A percentile compares a stretch with the other conserved stretches of the same genome.
Conservation (phyloP, 2,797 vertebrate species). For the Dermochelys coriacea region DNA sequence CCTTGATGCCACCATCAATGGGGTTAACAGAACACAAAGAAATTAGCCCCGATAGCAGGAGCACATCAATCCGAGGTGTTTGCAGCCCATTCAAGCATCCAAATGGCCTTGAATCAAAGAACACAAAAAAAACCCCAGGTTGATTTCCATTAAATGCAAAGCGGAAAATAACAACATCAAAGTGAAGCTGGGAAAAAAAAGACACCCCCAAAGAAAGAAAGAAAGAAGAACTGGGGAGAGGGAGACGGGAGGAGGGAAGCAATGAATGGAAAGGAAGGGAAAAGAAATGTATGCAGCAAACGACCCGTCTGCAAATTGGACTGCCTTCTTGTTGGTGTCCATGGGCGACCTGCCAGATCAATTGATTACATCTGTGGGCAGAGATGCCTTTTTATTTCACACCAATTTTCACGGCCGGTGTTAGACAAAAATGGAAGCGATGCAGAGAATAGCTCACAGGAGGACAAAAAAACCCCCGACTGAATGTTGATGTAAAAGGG, state of each 20-base stretch:
- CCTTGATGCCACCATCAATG: background rate
- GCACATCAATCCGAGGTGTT: fast-evolving
- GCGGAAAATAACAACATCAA: conserved; percentile 58
- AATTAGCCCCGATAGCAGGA: background rate
- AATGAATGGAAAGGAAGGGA: background rate
- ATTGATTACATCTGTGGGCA: conserved; percentile 82
- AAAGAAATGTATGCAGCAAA: background rate
- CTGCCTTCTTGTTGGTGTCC: conserved; percentile 60
- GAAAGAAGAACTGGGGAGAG: background rate
- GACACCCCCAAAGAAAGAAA: background rate
- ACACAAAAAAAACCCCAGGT: background rate
- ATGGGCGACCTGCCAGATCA: conserved; percentile 78
- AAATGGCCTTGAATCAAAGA: background rate
- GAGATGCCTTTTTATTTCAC: conserved; percentile 82
- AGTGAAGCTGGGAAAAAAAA: conserved; percentile 40
- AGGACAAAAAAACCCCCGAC: conserved; percentile 36
- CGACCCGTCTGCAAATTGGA: conserved; percentile 55
- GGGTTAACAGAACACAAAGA: background rate
- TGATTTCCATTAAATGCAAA: conserved; percentile 59
- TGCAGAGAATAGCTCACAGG: background rate
- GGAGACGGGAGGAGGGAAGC: background rate
- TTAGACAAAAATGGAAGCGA: conserved; percentile 74
- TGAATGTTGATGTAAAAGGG: conserved; percentile 28
- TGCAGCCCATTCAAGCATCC: background rate
- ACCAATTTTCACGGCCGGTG: conserved; percentile 82